Evolutionary conservation across 2,113 vertebrate species (phyloP).

Genomic region (Atractosteus spatula): DNA sequence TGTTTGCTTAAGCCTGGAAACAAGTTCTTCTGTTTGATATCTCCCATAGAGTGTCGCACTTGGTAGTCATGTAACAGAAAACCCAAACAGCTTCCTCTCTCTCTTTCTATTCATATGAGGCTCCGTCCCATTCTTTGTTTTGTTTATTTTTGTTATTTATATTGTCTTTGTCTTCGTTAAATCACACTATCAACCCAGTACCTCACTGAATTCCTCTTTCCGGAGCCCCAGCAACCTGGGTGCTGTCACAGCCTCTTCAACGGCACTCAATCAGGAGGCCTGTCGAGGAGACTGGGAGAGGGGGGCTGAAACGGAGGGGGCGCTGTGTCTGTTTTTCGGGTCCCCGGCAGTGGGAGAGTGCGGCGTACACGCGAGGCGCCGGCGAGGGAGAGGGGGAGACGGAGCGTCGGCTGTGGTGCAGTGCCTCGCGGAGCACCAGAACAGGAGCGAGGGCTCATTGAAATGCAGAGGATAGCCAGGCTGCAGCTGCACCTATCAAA

Average conservation of each 20-base stretch:
- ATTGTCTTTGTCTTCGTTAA: too few relatives aligned
- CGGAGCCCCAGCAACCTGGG: neutral
- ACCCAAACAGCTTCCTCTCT: too few relatives aligned
- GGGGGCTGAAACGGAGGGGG: too few relatives aligned
- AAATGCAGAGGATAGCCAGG: slow-evolving; percentile 68
- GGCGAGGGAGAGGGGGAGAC: neutral
- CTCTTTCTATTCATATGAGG: too few relatives aligned
- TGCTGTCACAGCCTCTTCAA: neutral
- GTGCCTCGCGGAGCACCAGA: neutral
- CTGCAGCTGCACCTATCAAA: slow-evolving; percentile 79
- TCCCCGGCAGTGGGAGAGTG: neutral
- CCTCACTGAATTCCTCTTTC: neutral
- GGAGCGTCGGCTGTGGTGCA: neutral
- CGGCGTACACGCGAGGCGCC: neutral
- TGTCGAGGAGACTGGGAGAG: neutral
- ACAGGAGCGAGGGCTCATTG: slow-evolving; percentile 56
- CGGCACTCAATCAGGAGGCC: neutral
- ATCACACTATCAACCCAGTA: neutral
- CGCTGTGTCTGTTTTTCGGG: too few relatives aligned
- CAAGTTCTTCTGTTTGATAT: too few relatives aligned
- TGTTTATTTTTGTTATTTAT: too few relatives aligned
- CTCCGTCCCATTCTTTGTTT: too few relatives aligned
- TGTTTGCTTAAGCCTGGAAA: too few relatives aligned
- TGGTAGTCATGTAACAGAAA: too few relatives aligned
- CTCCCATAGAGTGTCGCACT: too few relatives aligned